phyloP scores from a whole-genome alignment of 2,888 invertebrate species.

The Drosophila mercatorum region DNA sequence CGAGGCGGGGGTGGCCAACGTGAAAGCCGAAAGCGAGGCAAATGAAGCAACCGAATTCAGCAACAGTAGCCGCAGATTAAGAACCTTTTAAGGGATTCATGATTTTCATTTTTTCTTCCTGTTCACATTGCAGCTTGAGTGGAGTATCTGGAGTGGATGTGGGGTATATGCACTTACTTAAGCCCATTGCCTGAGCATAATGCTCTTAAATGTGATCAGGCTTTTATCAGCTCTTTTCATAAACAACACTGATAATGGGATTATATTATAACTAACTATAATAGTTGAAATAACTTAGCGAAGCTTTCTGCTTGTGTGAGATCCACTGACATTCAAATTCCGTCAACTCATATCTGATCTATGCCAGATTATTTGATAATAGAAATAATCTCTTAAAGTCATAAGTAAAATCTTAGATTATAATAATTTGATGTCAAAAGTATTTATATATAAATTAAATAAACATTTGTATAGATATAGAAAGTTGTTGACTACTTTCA shows the following conservation, averaged over 20 bases:
- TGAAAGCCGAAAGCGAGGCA: conserved; percentile 26
- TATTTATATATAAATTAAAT: not conserved
- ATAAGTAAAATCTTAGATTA: not conserved
- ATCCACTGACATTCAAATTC: not conserved
- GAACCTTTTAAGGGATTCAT: conserved; percentile 83
- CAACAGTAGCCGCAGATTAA: conserved; percentile 80
- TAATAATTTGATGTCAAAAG: not conserved
- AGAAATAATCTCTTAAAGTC: not conserved
- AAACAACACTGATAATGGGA: no score
- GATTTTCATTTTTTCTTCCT: conserved; percentile 55
- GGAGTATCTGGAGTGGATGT: not conserved
- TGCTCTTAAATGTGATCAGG: not conserved
- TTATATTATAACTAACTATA: no score
- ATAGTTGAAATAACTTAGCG: no score
- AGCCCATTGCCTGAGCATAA: not conserved
- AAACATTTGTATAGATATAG: not conserved
- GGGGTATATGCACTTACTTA: not conserved
- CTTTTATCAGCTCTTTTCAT: no score
- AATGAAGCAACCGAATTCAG: conserved; percentile 79
- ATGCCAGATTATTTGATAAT: not conserved
- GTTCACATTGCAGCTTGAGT: conserved; percentile 7
- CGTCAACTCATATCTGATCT: not conserved
- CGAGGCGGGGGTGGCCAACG: conserved; percentile 13
- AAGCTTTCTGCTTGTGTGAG: not conserved
- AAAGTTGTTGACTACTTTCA: not conserved